These are phyloP conservation scores for Buteo buteo DNA, from an alignment of 2,113 vertebrate genomes.

Conservation along the genomic window DNA sequence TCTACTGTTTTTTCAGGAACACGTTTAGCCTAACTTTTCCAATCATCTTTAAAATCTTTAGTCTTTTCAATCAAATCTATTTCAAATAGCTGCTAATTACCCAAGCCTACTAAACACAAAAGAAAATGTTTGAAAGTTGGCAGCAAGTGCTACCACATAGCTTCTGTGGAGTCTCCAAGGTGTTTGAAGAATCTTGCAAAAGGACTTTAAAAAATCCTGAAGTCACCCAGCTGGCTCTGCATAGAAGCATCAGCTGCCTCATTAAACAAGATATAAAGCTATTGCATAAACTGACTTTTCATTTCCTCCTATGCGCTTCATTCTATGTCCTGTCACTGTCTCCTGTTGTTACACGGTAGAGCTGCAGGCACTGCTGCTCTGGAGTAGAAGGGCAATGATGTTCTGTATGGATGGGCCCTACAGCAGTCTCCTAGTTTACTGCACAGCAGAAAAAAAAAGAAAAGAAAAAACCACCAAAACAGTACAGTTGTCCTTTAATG, in stretches of 20 bases:
- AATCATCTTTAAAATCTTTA: not conserved
- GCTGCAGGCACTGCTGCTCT: not conserved
- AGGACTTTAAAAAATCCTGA: not conserved
- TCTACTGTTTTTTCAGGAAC: not conserved
- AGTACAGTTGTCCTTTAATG: not conserved
- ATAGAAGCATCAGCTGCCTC: not conserved
- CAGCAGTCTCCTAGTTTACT: not conserved
- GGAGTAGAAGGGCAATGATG: not conserved
- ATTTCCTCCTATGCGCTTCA: not conserved
- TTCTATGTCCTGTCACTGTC: not conserved
- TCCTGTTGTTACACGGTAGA: not conserved
- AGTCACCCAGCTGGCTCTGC: not conserved
- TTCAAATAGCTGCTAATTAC: not conserved
- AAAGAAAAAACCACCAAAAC: not conserved
- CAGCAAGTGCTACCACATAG: not conserved
- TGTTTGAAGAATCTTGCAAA: not conserved
- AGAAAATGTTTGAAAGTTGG: not conserved
- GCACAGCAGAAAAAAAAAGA: not conserved
- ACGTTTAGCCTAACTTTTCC: not conserved
- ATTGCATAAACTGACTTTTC: not conserved
- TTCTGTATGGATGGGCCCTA: not conserved
- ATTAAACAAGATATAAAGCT: not conserved
- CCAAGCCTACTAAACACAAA: not conserved
- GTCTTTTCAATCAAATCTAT: not conserved
- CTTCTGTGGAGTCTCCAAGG: not conserved